Conservation (phyloP, 2,797 vertebrate genomes). For the Hemibagrus guttatus region DNA sequence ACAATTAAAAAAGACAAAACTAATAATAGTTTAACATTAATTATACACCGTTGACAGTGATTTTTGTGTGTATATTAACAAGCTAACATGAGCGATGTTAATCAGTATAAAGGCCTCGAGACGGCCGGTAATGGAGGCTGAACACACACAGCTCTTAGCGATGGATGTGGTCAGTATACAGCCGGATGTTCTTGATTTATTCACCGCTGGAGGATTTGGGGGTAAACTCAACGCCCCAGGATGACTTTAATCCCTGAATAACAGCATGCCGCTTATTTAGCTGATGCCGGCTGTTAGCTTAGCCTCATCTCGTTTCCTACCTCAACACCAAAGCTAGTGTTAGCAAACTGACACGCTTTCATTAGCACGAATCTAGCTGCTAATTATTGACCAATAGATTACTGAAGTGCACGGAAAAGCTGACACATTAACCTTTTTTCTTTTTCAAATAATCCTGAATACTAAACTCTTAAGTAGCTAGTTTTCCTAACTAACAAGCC, state of each 20-base stretch:
- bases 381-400: not conserved
- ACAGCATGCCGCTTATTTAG: not conserved
- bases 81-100: not conserved
- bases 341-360: no score
- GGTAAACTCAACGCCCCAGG: not conserved
- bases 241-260: constrained; percentile 6
- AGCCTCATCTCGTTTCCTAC: not conserved
- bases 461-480: not conserved
- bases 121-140: not conserved
- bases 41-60: not conserved
- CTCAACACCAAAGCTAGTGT: no score
- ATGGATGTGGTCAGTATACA: not conserved
- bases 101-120: not conserved
- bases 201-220: not conserved
- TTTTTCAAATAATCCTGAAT: not conserved
- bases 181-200: not conserved
- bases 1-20: not conserved
- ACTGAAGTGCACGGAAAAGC: not conserved
- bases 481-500: not conserved
- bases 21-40: not conserved
- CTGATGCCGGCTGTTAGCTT: not conserved
- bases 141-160: not conserved
- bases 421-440: not conserved
- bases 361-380: no score
- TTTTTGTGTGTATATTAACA: no score